Conservation (phyloP, 2,888 invertebrate genomes). For the Dryococelus australis region DNA sequence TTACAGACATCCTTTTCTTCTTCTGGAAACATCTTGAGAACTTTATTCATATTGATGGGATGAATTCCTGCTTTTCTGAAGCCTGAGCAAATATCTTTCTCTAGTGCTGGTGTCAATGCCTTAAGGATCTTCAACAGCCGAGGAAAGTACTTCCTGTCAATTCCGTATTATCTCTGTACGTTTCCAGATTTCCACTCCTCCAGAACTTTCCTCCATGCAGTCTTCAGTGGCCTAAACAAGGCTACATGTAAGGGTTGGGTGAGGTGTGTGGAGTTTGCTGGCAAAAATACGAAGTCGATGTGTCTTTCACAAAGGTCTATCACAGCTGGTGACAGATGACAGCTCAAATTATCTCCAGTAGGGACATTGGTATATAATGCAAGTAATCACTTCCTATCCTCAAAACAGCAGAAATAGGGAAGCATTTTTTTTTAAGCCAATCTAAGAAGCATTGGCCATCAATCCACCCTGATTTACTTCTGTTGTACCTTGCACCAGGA, state of each 20-base stretch:
- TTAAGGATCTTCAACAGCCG: neutral
- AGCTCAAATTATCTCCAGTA: neutral
- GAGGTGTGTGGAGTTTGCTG: neutral
- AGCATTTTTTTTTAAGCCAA: neutral
- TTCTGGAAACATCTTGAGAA: no score
- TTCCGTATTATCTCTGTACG: neutral
- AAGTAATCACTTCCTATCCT: neutral
- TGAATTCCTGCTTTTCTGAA: conserved; percentile 18
- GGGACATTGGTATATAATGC: no score
- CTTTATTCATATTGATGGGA: neutral
- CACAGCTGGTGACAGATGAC: neutral
- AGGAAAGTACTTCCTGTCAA: neutral
- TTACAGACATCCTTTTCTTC: no score
- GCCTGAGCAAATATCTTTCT: neutral
- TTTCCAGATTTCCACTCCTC: neutral
- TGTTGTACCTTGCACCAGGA: neutral
- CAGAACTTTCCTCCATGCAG: conserved; percentile 5
- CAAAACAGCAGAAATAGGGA: neutral
- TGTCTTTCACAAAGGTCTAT: no score
- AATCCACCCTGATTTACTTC: conserved; percentile 13
- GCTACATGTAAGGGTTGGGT: neutral
- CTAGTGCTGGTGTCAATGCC: neutral
- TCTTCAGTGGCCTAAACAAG: conserved; percentile 3
- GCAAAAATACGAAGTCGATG: neutral
- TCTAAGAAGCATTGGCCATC: neutral